Evolutionary conservation across 2,113 vertebrate species (phyloP).

Genomic region (Thermophis baileyi): DNA sequence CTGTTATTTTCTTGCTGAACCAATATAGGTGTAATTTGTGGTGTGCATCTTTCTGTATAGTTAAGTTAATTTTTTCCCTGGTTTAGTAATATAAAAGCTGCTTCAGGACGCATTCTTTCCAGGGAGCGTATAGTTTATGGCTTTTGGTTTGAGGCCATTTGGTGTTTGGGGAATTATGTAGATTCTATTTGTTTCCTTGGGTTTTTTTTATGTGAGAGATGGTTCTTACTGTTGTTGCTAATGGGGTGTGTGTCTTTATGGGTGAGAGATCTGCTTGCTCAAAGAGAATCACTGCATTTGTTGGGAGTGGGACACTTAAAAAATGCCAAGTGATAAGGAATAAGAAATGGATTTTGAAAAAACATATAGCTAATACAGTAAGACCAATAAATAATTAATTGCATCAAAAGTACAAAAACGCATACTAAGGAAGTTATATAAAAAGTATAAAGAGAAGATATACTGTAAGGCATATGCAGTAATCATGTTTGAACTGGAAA

Average conservation of each 20-base stretch:
- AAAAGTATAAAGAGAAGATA: background rate
- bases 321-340: background rate
- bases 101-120: constrained; percentile 31
- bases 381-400: background rate
- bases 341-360: background rate
- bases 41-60: constrained; percentile 33
- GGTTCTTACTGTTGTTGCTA: background rate
- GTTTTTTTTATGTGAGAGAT: background rate
- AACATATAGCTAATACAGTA: background rate
- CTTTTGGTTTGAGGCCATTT: background rate
- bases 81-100: constrained; percentile 7
- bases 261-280: background rate
- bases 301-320: background rate
- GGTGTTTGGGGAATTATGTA: background rate
- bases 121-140: background rate
- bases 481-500: background rate
- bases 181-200: background rate
- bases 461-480: background rate
- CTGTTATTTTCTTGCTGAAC: constrained; percentile 23
- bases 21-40: constrained; percentile 53
- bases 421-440: background rate
- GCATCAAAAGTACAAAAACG: background rate
- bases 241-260: background rate
- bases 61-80: background rate
- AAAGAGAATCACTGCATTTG: background rate